These are phyloP conservation scores for Morphnarchus princeps DNA, from an alignment of 2,113 vertebrate species.

Conservation along the genomic window DNA sequence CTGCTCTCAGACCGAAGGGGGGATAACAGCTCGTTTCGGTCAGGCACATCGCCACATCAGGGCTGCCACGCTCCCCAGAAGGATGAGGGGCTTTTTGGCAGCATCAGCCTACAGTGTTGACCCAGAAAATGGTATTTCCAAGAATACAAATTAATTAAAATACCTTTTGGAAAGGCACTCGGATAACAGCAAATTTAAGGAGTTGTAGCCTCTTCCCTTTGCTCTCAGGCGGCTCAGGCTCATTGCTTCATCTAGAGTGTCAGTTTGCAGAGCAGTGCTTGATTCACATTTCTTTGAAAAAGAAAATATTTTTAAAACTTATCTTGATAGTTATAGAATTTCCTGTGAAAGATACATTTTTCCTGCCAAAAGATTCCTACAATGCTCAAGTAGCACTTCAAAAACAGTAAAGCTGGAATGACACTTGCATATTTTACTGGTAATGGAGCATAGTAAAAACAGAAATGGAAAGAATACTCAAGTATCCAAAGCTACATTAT, in stretches of 20 bases:
- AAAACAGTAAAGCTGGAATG: constrained; percentile 42
- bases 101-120: not conserved
- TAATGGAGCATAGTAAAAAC: constrained; percentile 54
- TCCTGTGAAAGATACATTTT: constrained; percentile 51
- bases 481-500: constrained; percentile 9
- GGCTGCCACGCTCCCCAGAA: not conserved
- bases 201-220: not conserved
- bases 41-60: not conserved
- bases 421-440: constrained; percentile 42
- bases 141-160: not conserved
- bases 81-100: not conserved
- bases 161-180: not conserved
- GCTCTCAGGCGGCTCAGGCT: not conserved
- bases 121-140: not conserved
- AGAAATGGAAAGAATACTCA: constrained; percentile 30
- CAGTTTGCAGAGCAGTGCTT: not conserved
- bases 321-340: constrained; percentile 60
- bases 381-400: constrained; percentile 45
- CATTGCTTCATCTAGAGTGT: constrained; percentile 13
- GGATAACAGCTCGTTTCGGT: not conserved
- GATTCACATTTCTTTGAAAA: constrained; percentile 13
- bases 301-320: constrained; percentile 48
- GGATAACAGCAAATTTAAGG: not conserved
- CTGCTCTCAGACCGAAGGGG: not conserved
- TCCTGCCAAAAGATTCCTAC: constrained; percentile 57